phyloP scores from a whole-genome alignment of 2,113 vertebrate species.

The Phycodurus eques region DNA sequence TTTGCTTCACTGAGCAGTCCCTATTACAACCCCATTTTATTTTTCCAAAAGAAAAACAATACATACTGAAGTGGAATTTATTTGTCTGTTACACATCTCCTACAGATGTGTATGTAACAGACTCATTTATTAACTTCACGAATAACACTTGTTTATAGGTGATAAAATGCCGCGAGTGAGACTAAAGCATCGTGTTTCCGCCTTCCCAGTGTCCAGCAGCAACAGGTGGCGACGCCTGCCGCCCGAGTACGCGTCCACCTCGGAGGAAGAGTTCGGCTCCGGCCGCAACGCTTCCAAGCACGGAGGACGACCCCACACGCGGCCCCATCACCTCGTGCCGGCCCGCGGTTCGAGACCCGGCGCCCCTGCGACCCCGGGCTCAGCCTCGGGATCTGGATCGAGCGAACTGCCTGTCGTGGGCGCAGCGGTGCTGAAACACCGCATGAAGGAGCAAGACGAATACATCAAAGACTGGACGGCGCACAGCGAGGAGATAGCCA shows the following conservation, averaged over 20 bases:
- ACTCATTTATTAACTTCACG: constrained; percentile 24
- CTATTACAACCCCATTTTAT: background rate
- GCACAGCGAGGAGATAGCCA: constrained; percentile 98
- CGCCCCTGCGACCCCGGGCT: constrained; percentile 46
- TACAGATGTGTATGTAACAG: background rate
- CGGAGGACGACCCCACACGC: constrained; percentile 80
- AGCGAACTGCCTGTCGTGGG: constrained; percentile 30
- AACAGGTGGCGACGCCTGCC: constrained; percentile 95
- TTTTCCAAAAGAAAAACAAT: background rate
- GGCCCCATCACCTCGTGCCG: constrained; percentile 81
- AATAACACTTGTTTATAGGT: constrained; percentile 3
- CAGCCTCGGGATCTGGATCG: background rate
- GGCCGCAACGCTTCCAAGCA: constrained; percentile 92
- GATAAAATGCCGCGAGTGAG: background rate
- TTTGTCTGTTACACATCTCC: background rate
- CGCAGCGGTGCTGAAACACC: constrained; percentile 85
- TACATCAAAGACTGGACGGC: constrained; percentile 98
- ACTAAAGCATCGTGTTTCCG: background rate
- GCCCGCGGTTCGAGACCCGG: constrained; percentile 69
- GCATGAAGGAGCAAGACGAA: constrained; percentile 95
- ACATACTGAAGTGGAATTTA: background rate
- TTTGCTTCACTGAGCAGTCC: constrained; percentile 12
- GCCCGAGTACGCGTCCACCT: constrained; percentile 98
- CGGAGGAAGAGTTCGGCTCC: constrained; percentile 97
- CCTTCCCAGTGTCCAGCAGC: constrained; percentile 70